These are phyloP conservation scores for Fundulus diaphanus DNA, from an alignment of 2,797 vertebrate genomes.

Conservation along the genomic window DNA sequence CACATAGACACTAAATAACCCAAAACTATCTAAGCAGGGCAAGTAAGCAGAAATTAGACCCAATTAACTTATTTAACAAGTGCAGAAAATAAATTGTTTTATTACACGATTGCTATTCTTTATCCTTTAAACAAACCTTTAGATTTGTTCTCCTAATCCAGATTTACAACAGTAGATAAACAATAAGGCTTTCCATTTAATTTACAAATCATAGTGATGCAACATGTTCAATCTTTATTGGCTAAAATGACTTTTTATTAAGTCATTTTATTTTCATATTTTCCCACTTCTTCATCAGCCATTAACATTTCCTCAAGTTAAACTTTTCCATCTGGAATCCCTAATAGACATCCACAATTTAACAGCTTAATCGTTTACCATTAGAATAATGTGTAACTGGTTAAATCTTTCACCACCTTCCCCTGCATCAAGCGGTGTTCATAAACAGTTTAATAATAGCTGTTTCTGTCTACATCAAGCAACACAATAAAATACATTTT, in stretches of 20 bases:
- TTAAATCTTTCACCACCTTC: background rate
- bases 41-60: background rate
- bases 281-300: background rate
- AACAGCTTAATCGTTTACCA: background rate
- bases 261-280: background rate
- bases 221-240: background rate
- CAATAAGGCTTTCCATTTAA: background rate
- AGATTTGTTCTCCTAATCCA: background rate
- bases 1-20: background rate
- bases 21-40: background rate
- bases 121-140: background rate
- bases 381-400: background rate
- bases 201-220: background rate
- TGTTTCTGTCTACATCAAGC: conserved; percentile 57
- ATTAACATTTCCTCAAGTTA: background rate
- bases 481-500: conserved; percentile 50
- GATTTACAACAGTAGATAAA: background rate
- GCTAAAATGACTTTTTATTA: background rate
- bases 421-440: conserved; percentile 13
- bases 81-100: background rate
- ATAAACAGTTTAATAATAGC: conserved; percentile 62
- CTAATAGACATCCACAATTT: background rate
- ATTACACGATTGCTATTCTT: background rate
- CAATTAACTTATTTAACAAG: background rate
- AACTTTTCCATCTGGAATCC: background rate